Conservation (phyloP, 2,888 invertebrate genomes). For the Rotaria sp. region DNA sequence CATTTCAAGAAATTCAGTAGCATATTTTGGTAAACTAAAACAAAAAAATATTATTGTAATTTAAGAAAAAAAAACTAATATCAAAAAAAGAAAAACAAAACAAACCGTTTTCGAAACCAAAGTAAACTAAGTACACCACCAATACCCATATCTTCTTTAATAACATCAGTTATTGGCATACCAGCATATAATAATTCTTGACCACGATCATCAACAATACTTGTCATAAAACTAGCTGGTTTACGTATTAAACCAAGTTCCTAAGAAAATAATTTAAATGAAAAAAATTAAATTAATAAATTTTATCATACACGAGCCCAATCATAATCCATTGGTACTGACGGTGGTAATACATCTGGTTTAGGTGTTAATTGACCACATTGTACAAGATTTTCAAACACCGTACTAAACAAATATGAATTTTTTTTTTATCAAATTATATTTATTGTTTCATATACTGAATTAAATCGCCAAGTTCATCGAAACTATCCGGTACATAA, state of each 20-base stretch:
- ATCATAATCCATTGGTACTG: slow-evolving; percentile 98
- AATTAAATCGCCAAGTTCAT: slow-evolving; percentile 74
- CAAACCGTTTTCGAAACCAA: slow-evolving; percentile 80
- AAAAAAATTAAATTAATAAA: background rate
- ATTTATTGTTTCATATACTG: slow-evolving; percentile 44
- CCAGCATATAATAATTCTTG: slow-evolving; percentile 94
- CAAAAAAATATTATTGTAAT: background rate
- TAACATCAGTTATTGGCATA: slow-evolving; percentile 70
- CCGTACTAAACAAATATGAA: slow-evolving; percentile 47
- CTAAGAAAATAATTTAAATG: slow-evolving; percentile 53
- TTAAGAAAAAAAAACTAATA: background rate
- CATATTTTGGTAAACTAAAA: slow-evolving; percentile 76
- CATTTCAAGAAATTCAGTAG: slow-evolving; percentile 95
- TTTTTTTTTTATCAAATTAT: background rate
- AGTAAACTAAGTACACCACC: slow-evolving; percentile 91
- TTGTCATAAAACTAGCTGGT: slow-evolving; percentile 97
- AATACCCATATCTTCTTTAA: slow-evolving; percentile 88
- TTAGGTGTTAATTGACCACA: slow-evolving; percentile 73
- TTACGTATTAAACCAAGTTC: slow-evolving; percentile 94
- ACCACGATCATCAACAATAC: slow-evolving; percentile 95
- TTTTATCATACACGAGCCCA: slow-evolving; percentile 70
- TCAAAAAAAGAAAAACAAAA: background rate
- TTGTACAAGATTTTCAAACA: slow-evolving; percentile 66
- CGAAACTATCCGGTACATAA: slow-evolving; percentile 82
- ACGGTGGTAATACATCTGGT: slow-evolving; percentile 88